Evolutionary conservation across 2,113 vertebrate genomes (phyloP).

Genomic region (Solea senegalensis): DNA sequence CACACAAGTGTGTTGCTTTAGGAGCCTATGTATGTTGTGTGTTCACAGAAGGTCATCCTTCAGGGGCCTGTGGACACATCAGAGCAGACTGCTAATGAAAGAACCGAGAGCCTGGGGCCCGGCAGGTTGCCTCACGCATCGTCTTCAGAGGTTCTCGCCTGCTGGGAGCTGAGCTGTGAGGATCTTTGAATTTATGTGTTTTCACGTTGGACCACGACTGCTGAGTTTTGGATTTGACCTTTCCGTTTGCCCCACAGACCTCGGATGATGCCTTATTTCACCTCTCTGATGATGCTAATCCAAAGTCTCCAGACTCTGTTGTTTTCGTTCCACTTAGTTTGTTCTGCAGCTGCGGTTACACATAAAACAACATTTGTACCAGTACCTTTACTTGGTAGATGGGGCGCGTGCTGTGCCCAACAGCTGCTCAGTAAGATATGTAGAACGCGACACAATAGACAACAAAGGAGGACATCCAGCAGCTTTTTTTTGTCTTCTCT

Average conservation of each 20-base stretch:
- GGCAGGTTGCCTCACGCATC: constrained; percentile 34
- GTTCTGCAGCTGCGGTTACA: constrained; percentile 6
- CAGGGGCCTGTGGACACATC: constrained; percentile 17
- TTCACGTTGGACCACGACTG: not conserved
- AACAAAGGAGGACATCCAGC: too few relatives aligned
- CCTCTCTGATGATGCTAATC: not conserved
- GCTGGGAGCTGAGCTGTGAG: not conserved
- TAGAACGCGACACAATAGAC: too few relatives aligned
- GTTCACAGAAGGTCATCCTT: constrained; percentile 26
- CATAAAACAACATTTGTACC: not conserved
- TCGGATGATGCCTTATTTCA: not conserved
- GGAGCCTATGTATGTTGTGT: not conserved
- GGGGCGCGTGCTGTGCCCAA: too few relatives aligned
- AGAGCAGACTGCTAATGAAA: constrained; percentile 35
- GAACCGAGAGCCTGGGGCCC: constrained; percentile 6
- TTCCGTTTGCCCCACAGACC: not conserved
- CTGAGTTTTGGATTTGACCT: constrained; percentile 2
- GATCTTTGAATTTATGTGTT: not conserved
- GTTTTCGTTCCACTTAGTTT: constrained; percentile 1
- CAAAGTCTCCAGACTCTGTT: not conserved
- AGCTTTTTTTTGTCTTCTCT: too few relatives aligned
- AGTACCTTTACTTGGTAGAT: too few relatives aligned
- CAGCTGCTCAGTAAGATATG: too few relatives aligned
- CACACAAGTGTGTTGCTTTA: constrained; percentile 16
- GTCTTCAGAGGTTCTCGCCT: not conserved